phyloP scores from a whole-genome alignment of 1,140 invertebrate genomes.

The Dendroctonus ponderosae region DNA sequence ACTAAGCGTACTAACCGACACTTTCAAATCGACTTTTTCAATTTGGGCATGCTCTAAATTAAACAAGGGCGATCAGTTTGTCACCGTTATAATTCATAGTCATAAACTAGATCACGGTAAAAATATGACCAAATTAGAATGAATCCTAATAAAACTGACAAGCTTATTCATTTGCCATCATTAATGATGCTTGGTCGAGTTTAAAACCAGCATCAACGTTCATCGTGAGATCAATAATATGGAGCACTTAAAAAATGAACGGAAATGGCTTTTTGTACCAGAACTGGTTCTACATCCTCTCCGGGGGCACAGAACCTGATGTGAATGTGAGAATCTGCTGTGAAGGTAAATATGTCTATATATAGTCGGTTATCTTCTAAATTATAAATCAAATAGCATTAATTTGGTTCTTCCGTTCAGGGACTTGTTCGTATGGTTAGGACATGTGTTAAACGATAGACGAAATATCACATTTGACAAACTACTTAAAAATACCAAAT shows the following conservation, averaged over 20 bases:
- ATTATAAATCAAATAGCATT: conserved; percentile 12
- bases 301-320: conserved; percentile 1
- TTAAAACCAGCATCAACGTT: neutral
- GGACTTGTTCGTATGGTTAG: conserved; percentile 2
- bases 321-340: conserved; percentile 8
- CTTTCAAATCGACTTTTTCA: no score
- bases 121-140: no score
- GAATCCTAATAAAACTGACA: no score
- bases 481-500: no score
- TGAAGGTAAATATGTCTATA: conserved; percentile 12
- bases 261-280: conserved; percentile 12
- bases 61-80: no score
- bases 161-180: neutral
- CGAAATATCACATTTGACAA: no score
- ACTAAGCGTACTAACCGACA: no score
- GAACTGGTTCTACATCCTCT: conserved; percentile 13
- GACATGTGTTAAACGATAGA: neutral
- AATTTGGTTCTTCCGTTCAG: neutral
- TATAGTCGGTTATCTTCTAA: neutral
- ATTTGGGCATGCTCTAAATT: no score
- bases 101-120: no score
- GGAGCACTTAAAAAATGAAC: conserved; percentile 10
- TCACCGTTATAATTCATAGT: no score
- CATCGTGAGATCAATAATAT: neutral
- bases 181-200: neutral